These are phyloP conservation scores for Coelopa frigida DNA, from an alignment of 1,140 invertebrate genomes.

Conservation along the genomic window DNA sequence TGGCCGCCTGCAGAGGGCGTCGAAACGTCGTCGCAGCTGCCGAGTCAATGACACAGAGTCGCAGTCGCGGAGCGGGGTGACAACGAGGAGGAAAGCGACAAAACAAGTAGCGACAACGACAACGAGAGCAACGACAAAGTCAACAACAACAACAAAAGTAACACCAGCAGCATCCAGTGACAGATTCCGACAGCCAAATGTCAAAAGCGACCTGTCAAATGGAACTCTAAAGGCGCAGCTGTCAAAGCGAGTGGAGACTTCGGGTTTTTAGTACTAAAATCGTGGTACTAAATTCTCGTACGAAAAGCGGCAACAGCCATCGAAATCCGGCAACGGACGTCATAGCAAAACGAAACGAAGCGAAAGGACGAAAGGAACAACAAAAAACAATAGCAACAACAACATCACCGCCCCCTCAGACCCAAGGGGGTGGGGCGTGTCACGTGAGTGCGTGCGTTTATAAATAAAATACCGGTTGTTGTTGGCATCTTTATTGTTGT, in stretches of 20 bases:
- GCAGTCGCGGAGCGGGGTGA: neutral
- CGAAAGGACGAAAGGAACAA: slow-evolving; percentile 1
- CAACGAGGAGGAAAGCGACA: neutral
- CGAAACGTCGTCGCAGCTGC: neutral
- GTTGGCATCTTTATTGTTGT: too few relatives aligned
- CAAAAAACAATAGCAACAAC: neutral
- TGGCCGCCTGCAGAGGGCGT: too few relatives aligned
- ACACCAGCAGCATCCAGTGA: too few relatives aligned
- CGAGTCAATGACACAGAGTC: neutral
- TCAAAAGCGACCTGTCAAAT: neutral
- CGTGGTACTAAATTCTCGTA: slow-evolving; percentile 3
- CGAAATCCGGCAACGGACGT: neutral
- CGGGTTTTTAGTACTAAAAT: slow-evolving; percentile 1
- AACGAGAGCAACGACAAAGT: neutral
- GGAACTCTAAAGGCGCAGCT: too few relatives aligned
- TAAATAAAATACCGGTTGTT: slow-evolving; percentile 12
- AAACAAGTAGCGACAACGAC: neutral
- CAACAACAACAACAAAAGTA: neutral
- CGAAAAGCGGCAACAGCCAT: slow-evolving; percentile 8
- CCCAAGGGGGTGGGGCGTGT: too few relatives aligned
- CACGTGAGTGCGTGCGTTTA: slow-evolving; percentile 4
- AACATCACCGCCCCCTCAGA: neutral
- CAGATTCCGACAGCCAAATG: too few relatives aligned
- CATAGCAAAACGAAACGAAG: neutral
- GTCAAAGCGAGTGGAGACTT: slow-evolving; percentile 3